These are phyloP conservation scores for Synergus laeviventris DNA, from an alignment of 2,888 invertebrate species.

Conservation along the genomic window DNA sequence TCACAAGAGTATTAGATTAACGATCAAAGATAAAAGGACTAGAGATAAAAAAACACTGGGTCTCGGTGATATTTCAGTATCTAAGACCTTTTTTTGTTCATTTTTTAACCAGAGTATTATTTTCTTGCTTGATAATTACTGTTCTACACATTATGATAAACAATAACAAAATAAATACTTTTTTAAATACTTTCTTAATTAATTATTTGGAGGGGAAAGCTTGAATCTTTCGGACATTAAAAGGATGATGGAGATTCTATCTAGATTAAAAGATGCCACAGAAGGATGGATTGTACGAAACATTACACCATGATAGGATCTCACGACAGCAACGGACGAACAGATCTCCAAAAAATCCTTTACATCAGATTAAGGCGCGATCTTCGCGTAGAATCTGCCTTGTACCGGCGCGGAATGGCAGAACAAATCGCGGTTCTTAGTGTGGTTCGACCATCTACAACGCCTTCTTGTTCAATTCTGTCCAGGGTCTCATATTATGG, in stretches of 20 bases:
- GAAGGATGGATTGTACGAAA: slow-evolving; percentile 47
- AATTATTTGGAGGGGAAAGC: not conserved
- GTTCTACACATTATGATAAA: too few species aligned
- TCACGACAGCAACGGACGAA: slow-evolving; percentile 37
- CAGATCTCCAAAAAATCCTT: slow-evolving; percentile 44
- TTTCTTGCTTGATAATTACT: not conserved
- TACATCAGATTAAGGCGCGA: slow-evolving; percentile 57
- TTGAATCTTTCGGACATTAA: not conserved
- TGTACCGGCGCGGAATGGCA: slow-evolving; percentile 45
- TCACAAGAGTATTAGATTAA: slow-evolving; percentile 17
- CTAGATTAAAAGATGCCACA: slow-evolving; percentile 9
- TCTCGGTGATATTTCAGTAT: not conserved
- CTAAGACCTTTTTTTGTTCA: not conserved
- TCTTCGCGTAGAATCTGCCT: slow-evolving; percentile 50
- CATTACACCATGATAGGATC: slow-evolving; percentile 50
- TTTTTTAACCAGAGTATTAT: not conserved
- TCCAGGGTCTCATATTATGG: slow-evolving; percentile 2
- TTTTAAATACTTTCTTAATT: not conserved
- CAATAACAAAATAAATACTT: too few species aligned
- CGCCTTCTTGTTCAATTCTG: slow-evolving; percentile 44
- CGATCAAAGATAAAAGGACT: slow-evolving; percentile 42
- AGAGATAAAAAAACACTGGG: slow-evolving; percentile 2
- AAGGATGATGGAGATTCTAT: slow-evolving; percentile 31
- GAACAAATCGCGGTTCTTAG: slow-evolving; percentile 52
- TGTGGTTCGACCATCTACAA: slow-evolving; percentile 44